Base-by-base conservation (phyloP, 2,113 vertebrate genomes). In the Gasterosteus nipponicus region DNA sequence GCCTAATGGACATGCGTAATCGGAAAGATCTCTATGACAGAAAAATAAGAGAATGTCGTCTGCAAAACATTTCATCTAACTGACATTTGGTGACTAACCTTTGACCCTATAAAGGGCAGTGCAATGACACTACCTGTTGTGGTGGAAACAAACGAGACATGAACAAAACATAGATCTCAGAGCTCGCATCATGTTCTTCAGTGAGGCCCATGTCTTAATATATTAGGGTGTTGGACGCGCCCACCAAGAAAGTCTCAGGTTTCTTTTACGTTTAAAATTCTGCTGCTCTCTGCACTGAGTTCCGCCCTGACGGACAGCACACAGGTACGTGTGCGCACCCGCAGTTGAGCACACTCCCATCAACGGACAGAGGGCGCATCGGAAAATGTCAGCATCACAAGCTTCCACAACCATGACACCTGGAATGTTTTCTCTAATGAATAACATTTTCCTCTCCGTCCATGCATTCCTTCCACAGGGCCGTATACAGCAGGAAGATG, bases 361-460 rank as follows among this genome's bases (percentile, higher is more conserved):
- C 6, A 38, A 3, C 35, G 6, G 35, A 38, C 4, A 38, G 35
- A 38, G 35, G 35, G 5, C 35, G 35, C 35, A 38, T 38, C 35
- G 35, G 35, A 38, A 38, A 38, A 38, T 7, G 35, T 38, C 35
- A 7, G 35, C 35, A 38, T 38, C 35, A 38, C 4, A 38, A 38
- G 35, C 4, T 38, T 75, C 51, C 26, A 44, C 73, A 77, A 76
- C 54, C 46, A 59, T 84, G 53, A 89, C 91, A 92, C 86, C 92
- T 93, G 89, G 89, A 90, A 84, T 87, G 61, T 79, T 90, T 91
- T 77, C 75, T 62, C 61, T 86, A 87, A 92, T 92, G 73, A 91
- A 67, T 91, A 86, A 75, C 56, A 87, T 88, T 88, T 91, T 86
- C 78, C 85, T 22, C 38, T 72, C 63, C 35, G 47, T 73, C 9